Evolutionary conservation across 2,888 invertebrate genomes (phyloP), one percentile per base, ranked within the genome.

Genomic region (Calephelis perditalis): DNA sequence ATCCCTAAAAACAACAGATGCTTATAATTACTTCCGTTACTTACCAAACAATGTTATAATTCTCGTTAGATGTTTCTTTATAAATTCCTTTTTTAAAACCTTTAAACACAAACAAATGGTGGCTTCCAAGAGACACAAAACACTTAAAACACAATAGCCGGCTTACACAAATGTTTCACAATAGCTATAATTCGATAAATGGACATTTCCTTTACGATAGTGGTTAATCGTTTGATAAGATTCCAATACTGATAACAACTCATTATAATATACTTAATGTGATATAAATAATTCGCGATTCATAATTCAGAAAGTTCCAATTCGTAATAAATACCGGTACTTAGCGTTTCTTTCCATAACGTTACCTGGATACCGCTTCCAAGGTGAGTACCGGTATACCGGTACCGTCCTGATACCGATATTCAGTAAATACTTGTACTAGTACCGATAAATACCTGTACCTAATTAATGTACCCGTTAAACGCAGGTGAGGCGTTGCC

Each of bases 191-290:
- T 47, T n/a, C 36, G 46, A 60, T 40, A 56, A 60, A 62, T 58
- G 58, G 60, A 36, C 58, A 62, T 63, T 63, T 62, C 62, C 64
- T 66, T 61, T 62, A 59, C 58, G 58, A 58, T 63, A 63, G 52
- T 58, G 55, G 61, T 44, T 47, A 59, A 62, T 56, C 57, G 52
- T 11, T 40, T 56, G 67, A 67, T 66, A 67, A 67, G 62, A 66
- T 66, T 61, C 49, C 57, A 43, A 46, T 58, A 59, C 44, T 40
- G 67, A 67, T 67, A 66, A 62, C 62, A 49, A 45, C 43, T 63
- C 57, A 65, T 66, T 67, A 64, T 63, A 63, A 65, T 67, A 62
- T 64, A 55, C 64, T 64, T 67, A 63, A 66, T 62, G 55, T 52
- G 52, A 52, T 26, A 26, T 10, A 10, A 52, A 52, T 52, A 40